Base-by-base conservation (phyloP, 1,140 invertebrate species). In the Platyscapa corneri region DNA sequence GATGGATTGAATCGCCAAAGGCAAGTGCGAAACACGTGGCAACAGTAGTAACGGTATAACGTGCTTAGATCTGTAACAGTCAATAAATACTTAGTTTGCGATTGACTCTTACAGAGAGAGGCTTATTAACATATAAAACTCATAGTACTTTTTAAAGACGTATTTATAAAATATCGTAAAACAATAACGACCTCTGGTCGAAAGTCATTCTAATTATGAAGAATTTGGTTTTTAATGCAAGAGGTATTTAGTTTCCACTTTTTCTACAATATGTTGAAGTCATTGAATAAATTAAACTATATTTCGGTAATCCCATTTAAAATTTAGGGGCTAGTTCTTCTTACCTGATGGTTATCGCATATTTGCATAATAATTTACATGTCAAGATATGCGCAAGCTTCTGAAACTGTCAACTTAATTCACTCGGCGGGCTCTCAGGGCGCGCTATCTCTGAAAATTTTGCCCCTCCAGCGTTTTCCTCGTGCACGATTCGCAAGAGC, bases 311-410 rank as follows among this genome's bases (percentile, higher is more conserved):
- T 75, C 32, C 56, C 34, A 7, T 83, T 83, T 30, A 42, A 83
- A 74, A 83, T 75, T 75, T 75, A 60, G 81, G 49, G 18, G 32
- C 70, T 75, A 60, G 70, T 83, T 83, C 75, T 83, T 83, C 72
- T 83, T 80, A 80, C 64, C 46, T 30, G 81, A 75, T 75, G 49
- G 30, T 75, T 75, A 60, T 75, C 53, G 53, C 37, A 42, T 30
- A 83, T 83, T 83, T 83, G 70, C 81, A 83, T 83, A 76, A 56
- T 76, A 77, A 83, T 83, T 76, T 64, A 83, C 37, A 77, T 83
- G 82, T 46, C 56, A 65, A 65, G 74, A 72, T 72, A 70, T 81
- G 74, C 74, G 12, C 72, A 34, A 76, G 72, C 74, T 83, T 65
- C 74, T 46, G 82, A 76, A 76, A 74, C 72, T 65, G 82, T 76